Percentiles rank a stretch among this genome's conserved stretches.
These are phyloP conservation scores for Petrocephalus zakoni DNA, from an alignment of 2,113 vertebrate genomes.

Conservation along the genomic window DNA sequence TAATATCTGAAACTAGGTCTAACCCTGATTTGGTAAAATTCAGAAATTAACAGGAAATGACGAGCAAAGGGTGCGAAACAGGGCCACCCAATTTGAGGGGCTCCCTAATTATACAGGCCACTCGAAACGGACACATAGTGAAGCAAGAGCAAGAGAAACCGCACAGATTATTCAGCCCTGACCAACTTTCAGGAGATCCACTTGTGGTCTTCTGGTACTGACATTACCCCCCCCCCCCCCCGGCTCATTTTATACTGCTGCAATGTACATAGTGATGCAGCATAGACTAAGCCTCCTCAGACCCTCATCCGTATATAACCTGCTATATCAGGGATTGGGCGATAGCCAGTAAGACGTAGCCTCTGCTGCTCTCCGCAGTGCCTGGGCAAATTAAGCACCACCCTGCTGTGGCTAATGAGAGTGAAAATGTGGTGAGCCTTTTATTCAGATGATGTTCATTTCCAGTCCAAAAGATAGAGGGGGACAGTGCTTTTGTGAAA, in stretches of 20 bases:
- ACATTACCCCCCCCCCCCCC: constrained; percentile 60
- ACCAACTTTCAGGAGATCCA: constrained; percentile 20
- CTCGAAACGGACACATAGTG: not conserved
- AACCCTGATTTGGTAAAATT: not conserved
- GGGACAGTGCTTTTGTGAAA: constrained; percentile 71
- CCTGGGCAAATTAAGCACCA: constrained; percentile 74
- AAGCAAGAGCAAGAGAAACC: constrained; percentile 11
- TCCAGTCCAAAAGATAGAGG: constrained; percentile 66
- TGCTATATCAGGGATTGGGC: constrained; percentile 77
- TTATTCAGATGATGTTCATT: constrained; percentile 76
- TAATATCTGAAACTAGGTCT: not conserved
- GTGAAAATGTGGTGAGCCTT: constrained; percentile 70
- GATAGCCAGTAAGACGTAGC: constrained; percentile 74
- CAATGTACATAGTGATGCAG: constrained; percentile 70
- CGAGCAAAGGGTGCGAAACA: not conserved
- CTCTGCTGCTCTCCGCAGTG: constrained; percentile 65
- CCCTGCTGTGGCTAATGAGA: constrained; percentile 79
- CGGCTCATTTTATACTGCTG: constrained; percentile 80
- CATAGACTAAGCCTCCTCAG: constrained; percentile 73
- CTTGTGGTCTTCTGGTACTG: constrained; percentile 64
- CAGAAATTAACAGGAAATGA: not conserved
- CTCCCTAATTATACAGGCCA: not conserved
- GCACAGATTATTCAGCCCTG: not conserved
- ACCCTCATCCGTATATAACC: constrained; percentile 80
- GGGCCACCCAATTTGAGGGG: not conserved